Base-by-base conservation (phyloP, 2,888 invertebrate genomes). In the Lepeophtheirus nordmannii region DNA sequence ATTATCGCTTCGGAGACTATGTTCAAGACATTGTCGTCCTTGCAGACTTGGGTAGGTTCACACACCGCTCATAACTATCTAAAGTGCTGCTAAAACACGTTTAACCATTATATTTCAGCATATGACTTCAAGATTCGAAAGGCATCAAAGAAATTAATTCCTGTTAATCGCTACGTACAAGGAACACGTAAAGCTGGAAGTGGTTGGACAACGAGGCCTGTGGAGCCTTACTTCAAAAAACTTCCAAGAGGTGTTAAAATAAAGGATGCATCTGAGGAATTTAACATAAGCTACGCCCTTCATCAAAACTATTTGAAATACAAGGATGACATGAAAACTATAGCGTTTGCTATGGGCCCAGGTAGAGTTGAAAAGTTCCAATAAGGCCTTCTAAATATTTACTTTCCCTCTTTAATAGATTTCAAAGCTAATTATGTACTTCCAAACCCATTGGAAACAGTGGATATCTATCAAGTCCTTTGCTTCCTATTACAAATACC, bases 391-490 rank as follows among this genome's bases (percentile, higher is more conserved):
- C n/a, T 5, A 53, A 7, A 14, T 22, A 58, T 23, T 22, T 58
- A 7, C 9, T 20, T 58, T 58, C 30, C 39, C 14, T 37, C 37
- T 37, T 5, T n/a, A 3, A 30, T 17, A 61, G 63, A 63, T 23
- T 63, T 63, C 56, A 53, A 63, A 53, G 53, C 17, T 11, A 22
- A 38, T 37, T 37, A 63, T 56, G 63, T 63, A 9, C 20, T 56
- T 37, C 22, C 20, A 11, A 38, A 53, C 2, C 53, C 63, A 2
- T 11, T 46, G 3, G 56, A 63, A 22, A 53, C 22, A 20, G 53
- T 63, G 9, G 63, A 63, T 30, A 22, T 63, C 63, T 63, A 63
- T 23, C 63, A 63, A 56, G 20, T 63, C 14, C n/a, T 63, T 10
- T 63, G 53, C 30, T 56, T 63, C 23, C 63, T 63, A 3, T 30